Conservation (phyloP, 2,113 vertebrate species). For the Scytalopus superciliaris region DNA sequence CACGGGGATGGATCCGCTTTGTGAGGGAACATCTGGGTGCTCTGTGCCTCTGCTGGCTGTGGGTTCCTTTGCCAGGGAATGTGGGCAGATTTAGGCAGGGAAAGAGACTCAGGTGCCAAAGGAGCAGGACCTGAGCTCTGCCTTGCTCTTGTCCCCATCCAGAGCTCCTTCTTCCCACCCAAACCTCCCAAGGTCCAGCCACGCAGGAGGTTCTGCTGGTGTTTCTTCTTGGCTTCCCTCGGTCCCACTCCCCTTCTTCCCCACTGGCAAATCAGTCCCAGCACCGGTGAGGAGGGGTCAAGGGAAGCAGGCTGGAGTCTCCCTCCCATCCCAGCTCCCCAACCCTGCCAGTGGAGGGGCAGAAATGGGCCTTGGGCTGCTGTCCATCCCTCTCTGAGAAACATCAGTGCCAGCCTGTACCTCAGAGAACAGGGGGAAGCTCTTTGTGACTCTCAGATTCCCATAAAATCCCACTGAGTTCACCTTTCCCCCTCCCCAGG, state of each 20-base stretch:
- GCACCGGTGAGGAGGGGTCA: neutral
- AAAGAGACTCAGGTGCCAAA: neutral
- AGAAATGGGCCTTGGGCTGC: neutral
- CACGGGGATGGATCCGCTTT: rapidly evolving
- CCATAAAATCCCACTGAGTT: neutral
- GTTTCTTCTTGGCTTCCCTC: neutral
- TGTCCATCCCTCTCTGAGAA: neutral
- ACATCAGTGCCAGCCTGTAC: neutral
- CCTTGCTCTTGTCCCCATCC: neutral
- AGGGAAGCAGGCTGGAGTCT: neutral
- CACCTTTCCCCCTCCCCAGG: rapidly evolving
- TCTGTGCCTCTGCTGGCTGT: neutral
- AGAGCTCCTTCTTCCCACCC: neutral
- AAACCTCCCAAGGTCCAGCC: neutral
- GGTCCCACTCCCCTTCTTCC: neutral
- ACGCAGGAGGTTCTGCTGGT: neutral
- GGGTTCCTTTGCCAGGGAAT: neutral
- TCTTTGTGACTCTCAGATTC: neutral
- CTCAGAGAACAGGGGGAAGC: neutral
- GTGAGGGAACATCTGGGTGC: rapidly evolving
- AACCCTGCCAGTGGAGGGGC: neutral
- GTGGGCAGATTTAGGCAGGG: neutral
- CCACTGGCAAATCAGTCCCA: neutral
- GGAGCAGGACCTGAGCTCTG: neutral
- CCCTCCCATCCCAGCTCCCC: neutral